Evolutionary conservation across 2,888 invertebrate genomes (phyloP).

Genomic region (Priocnemis perturbator): DNA sequence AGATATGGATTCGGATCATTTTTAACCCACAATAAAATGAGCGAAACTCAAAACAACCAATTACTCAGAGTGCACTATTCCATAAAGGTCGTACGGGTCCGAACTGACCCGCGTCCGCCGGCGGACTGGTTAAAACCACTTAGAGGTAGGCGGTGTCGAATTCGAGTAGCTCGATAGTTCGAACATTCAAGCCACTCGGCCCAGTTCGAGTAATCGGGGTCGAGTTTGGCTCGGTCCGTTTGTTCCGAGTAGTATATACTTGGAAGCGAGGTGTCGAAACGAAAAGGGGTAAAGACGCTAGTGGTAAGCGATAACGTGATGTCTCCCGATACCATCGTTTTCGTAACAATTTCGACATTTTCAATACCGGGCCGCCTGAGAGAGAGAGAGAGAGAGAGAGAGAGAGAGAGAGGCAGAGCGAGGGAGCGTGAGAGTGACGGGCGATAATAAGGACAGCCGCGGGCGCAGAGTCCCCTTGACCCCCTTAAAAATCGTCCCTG

Average conservation of each 20-base stretch:
- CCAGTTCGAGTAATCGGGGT: too few species aligned
- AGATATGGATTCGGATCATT: too few species aligned
- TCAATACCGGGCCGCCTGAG: slow-evolving; percentile 20
- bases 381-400: slow-evolving; percentile 1
- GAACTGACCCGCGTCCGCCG: too few species aligned
- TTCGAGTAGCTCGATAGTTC: too few species aligned
- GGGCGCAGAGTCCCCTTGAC: slow-evolving; percentile 66
- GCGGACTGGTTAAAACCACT: too few species aligned
- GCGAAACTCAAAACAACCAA: too few species aligned
- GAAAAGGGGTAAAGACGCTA: not conserved
- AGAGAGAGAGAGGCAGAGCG: not conserved
- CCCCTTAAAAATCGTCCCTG: slow-evolving; percentile 67
- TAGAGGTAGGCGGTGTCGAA: too few species aligned
- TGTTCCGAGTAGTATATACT: not conserved
- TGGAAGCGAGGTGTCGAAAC: not conserved
- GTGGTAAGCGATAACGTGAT: not conserved
- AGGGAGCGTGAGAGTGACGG: slow-evolving; percentile 21
- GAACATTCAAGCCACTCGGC: too few species aligned
- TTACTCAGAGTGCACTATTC: too few species aligned
- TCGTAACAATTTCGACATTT: slow-evolving; percentile 44
- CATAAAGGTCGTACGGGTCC: too few species aligned
- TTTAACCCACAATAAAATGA: too few species aligned
- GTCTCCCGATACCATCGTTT: slow-evolving; percentile 8
- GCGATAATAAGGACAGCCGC: slow-evolving; percentile 56
- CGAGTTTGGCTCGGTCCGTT: too few species aligned